Base-by-base conservation (phyloP, 2,113 vertebrate genomes). In the Cyprinodon tularosa region DNA sequence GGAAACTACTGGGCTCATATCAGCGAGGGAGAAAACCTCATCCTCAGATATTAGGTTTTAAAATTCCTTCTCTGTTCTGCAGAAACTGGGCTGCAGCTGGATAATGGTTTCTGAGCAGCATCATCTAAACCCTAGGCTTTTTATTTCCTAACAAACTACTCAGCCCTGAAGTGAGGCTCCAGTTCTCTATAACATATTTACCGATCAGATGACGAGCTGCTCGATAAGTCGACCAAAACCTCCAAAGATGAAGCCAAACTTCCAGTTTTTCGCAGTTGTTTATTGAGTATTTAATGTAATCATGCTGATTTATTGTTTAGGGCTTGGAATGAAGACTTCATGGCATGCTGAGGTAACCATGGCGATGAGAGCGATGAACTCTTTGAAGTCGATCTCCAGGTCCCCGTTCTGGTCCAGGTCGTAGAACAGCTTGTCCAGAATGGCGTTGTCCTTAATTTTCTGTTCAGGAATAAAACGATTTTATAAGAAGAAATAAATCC, bases 261-360 rank as follows among this genome's bases (percentile, higher is more conserved):
- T 62, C 45, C 6, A 50, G 15, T 48, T 20, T n/a, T 68, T 0
- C 37, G 63, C 10, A 61, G 0, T 10, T 29, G 22, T 80, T 83
- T 68, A 74, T 47, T 76, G 22, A 68, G 17, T 45, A 6, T 62
- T 70, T 12, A 1, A 13, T 47, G 8, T 0, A 75, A 64, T 10
- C 44, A 71, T 38, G 22, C 15, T 47, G 50, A 74, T 63, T 29
- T 77, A 82, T n/a, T 80, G 9, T 10, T 66, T 1, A 3, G 62
- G 42, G 4, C 11, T 75, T 40, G 86, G 78, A 38, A 9, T 8
- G 69, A 90, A 90, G 69, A 92, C 76, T 66, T 89, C 84, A 6
- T 94, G 85, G 53, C 92, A 94, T 9, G 93, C 90, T 36, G 93
- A 92, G 12, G 93, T 94, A 11, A 95, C 92, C 93, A 94, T 94